Evolutionary conservation across 1,140 invertebrate genomes (phyloP), one percentile per base, ranked within the genome.

Genomic region (Drosophila serrata): DNA sequence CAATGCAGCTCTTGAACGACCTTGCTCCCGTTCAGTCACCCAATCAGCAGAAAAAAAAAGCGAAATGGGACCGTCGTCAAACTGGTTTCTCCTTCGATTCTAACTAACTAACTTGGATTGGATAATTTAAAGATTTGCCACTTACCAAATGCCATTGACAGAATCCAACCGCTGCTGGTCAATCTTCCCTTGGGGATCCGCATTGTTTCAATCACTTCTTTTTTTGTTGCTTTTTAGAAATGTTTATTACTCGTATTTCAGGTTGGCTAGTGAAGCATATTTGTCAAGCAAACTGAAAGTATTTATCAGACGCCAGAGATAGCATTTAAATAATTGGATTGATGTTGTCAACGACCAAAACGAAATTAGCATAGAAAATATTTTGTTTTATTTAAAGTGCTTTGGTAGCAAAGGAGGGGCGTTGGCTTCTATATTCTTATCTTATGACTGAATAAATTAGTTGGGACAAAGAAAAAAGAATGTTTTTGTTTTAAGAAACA

Each of bases 81-180:
- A 88, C 82, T 55, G 68, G 84, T 86, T 86, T 79, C 35, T 79
- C 35, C 3, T 67, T 46, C 53, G 37, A 62, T 72, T 75, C 69
- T 73, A 59, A 72, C 63, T 35, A 45, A 70, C 67, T 72, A 35
- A 62, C 35, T 65, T 65, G 31, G 40, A 9, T 63, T 48, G 62
- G 60, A 43, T 76, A 87, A 87, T 73, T 79, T 61, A 58, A 51
- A 58, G 51, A 79, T 82, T 61, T 81, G 68, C 79, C 79, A 88
- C 84, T 88, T 88, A 88, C 84, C 84, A 88, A 84, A 88, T 84
- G 84, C 84, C 84, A 88, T 78, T 78, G 80, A 69, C 81, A 88
- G 59, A 37, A 90, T 33, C 85, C 85, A 90, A 22, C 57, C 31
- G 51, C 22, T 60, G 46, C 57, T 24, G 53, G 22, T 57, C 43